Base-by-base conservation (phyloP, 53 echinoderm and acorn worm genomes). In the Antedon mediterranea region DNA sequence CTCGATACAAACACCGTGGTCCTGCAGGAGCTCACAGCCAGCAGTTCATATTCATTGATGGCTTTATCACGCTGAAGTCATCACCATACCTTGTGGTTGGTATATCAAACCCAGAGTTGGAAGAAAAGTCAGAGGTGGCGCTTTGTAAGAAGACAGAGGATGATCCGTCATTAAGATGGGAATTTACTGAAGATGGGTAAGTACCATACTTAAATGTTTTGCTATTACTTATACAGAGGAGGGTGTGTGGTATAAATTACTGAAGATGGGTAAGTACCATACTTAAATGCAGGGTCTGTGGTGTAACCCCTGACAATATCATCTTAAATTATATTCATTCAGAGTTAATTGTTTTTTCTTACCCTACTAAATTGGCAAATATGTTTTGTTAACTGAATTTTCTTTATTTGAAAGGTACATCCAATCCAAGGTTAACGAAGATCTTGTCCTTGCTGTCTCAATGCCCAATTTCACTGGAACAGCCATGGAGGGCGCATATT, bases 181-280 rank as follows among this genome's bases (percentile, higher is more conserved):
- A 83, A 30, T 79, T 86, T 0, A 88, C 83, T 30, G 84, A 89
- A 13, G 87, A 94, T 79, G 91, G 91, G 95, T 94, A 75, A 87
- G 95, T 79, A 23, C n/a, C n/a, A n/a, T n/a, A n/a, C n/a, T n/a
- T n/a, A n/a, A n/a, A n/a, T n/a, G n/a, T n/a, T n/a, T n/a, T n/a
- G n/a, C n/a, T n/a, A n/a, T n/a, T n/a, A n/a, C n/a, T n/a, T n/a
- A n/a, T n/a, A n/a, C n/a, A n/a, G n/a, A n/a, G n/a, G n/a, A n/a
- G n/a, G n/a, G n/a, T n/a, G n/a, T n/a, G n/a, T n/a, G n/a, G n/a
- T n/a, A n/a, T n/a, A n/a, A n/a, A n/a, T 86, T 0, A 88, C 83
- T 30, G 84, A 89, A 13, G 87, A 94, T 79, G 91, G 91, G 95
- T 94, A 75, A 87, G 95, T 79, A 23, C n/a, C n/a, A n/a, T n/a